Evolutionary conservation across 1,140 invertebrate genomes (phyloP).

Genomic region (Pseudomyrmex flavicornis): DNA sequence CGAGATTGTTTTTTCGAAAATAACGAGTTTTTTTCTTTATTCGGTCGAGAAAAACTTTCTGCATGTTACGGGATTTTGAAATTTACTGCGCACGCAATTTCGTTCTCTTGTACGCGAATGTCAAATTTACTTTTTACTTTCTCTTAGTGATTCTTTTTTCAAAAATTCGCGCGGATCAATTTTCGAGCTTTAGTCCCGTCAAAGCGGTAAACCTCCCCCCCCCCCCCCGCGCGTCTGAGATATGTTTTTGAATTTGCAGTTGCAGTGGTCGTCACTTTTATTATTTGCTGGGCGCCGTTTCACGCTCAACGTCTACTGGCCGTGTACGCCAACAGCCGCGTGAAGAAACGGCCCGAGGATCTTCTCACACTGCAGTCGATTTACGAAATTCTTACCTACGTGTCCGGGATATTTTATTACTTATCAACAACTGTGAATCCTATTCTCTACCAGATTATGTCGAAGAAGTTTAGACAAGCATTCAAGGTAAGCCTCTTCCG

Average conservation of each 20-base stretch:
- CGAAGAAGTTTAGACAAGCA: constrained; percentile 93
- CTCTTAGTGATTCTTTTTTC: too few species aligned
- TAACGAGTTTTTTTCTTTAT: too few species aligned
- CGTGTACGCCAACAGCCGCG: constrained; percentile 86
- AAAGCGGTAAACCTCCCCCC: too few species aligned
- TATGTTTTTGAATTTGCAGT: constrained; percentile 87
- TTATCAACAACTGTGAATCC: constrained; percentile 93
- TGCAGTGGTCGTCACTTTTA: constrained; percentile 97
- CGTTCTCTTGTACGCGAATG: too few species aligned
- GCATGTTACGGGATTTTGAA: too few species aligned
- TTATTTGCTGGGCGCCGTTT: constrained; percentile 97
- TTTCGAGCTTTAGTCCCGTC: too few species aligned
- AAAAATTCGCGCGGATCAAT: too few species aligned
- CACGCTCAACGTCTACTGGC: constrained; percentile 94
- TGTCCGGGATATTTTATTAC: constrained; percentile 90
- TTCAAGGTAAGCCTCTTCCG: constrained; percentile 88
- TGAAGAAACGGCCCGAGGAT: constrained; percentile 75
- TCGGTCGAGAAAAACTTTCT: too few species aligned
- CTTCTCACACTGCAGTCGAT: constrained; percentile 85
- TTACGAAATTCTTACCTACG: constrained; percentile 87
- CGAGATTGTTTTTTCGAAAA: too few species aligned
- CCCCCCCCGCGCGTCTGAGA: neutral
- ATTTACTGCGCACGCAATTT: too few species aligned
- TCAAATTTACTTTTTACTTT: too few species aligned
- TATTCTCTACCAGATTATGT: constrained; percentile 95